Percentiles rank a stretch among this genome's conserved stretches.
Conservation (phyloP, 1,140 invertebrate species). For the Mycetomoellerius zeteki region DNA sequence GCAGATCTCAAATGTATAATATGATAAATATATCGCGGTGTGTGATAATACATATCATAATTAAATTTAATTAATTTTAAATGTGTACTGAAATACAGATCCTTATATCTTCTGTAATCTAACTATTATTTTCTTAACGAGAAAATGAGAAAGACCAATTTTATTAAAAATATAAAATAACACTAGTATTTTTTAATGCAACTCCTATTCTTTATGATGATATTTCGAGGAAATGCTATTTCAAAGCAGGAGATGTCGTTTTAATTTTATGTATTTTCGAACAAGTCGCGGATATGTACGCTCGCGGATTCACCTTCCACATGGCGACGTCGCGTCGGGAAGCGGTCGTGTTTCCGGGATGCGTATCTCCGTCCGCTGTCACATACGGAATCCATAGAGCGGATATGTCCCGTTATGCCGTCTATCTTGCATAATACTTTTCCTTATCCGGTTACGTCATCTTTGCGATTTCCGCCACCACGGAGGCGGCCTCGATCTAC, state of each 20-base stretch:
- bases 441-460: constrained; percentile 58
- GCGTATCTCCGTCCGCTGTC: constrained; percentile 45
- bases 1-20: background rate
- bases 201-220: background rate
- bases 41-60: too few relatives aligned
- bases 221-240: background rate
- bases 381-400: constrained; percentile 53
- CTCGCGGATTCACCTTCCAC: background rate
- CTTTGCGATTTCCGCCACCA: constrained; percentile 52
- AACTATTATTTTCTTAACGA: background rate
- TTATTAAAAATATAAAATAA: constrained; percentile 1
- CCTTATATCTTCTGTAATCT: background rate
- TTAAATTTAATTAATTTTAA: constrained; percentile 1
- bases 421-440: constrained; percentile 66
- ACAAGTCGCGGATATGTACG: background rate
- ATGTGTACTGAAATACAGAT: background rate
- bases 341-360: background rate
- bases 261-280: constrained; percentile 22
- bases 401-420: constrained; percentile 62
- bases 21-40: background rate
- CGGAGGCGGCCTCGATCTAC: constrained; percentile 31
- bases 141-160: background rate
- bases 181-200: background rate
- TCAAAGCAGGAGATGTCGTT: background rate
- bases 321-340: constrained; percentile 19